Base-by-base conservation (phyloP, 1,140 invertebrate genomes). In the Drosophila simulans region DNA sequence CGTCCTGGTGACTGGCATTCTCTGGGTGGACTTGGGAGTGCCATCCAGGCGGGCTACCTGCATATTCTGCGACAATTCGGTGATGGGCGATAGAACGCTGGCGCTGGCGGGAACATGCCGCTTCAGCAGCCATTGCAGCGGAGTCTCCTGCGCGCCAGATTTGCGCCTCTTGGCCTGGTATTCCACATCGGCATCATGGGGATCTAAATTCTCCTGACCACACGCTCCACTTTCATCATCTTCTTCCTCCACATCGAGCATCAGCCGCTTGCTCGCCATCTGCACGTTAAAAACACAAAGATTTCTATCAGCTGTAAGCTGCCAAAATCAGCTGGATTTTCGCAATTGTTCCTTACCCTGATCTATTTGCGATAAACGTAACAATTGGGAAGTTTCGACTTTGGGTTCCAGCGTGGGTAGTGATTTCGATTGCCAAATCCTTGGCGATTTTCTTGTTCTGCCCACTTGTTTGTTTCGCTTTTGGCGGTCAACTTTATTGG, bases 21-120 rank as follows among this genome's bases (percentile, higher is more conserved):
- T 60, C 1, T 53, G 81, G 17, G 79, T 79, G 25, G 84, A 73
- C 12, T 84, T 88, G 8, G 84, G 84, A 5, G 84, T 88, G 5
- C 68, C 80, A 0, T 76, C 62, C 10, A 86, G 48, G 1, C 64
- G 58, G 0, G 83, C 51, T 17, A 40, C 49, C 0, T 60, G 57
- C 84, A 88, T 74, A 13, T 73, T 80, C 13, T 71, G 66, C 7
- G 85, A 51, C 17, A 88, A 42, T 39, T 90, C 85, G 7, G 84
- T 84, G 7, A 88, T 90, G 22, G 84, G 84, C 15, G 84, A 90
- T 1, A 88, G 43, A 17, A 65, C 20, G 20, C 2, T 35, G 25
- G 22, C 58, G 20, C 45, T 20, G 22, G 49, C 54, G 13, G 35
- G 37, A 13, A 68, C 51, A 17, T 82, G 74, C 20, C 64, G 66